Percentiles rank a stretch among this genome's conserved stretches.
Conservation (phyloP, 2,888 invertebrate genomes). For the Platerodrilus igneus region DNA sequence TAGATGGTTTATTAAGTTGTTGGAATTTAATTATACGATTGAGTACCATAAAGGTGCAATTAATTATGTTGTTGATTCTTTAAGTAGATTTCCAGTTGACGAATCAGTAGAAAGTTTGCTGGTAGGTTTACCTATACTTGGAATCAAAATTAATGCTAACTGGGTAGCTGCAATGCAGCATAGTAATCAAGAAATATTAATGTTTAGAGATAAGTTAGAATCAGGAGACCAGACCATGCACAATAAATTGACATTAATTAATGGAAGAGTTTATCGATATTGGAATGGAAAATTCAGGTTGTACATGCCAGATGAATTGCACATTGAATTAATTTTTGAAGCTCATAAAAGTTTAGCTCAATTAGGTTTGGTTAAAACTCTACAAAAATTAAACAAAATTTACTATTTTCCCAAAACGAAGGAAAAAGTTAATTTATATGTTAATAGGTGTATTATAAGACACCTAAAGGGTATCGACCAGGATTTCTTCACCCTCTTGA, state of each 20-base stretch:
- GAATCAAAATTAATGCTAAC: slow-evolving; percentile 7
- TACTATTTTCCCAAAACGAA: slow-evolving; percentile 36
- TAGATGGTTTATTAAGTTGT: slow-evolving; percentile 14
- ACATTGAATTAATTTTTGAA: slow-evolving; percentile 2
- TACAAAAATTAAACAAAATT: slow-evolving; percentile 20
- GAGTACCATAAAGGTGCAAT: slow-evolving; percentile 24
- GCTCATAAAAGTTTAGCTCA: no score
- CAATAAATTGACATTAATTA: slow-evolving; percentile 10
- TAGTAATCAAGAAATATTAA: slow-evolving; percentile 7
- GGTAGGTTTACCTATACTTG: slow-evolving; percentile 19
- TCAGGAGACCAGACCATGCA: slow-evolving; percentile 24
- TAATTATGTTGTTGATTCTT: slow-evolving; percentile 21
- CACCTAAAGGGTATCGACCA: slow-evolving; percentile 23
- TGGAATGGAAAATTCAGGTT: slow-evolving; percentile 14
- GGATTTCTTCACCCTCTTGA: slow-evolving; percentile 36
- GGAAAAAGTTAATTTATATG: slow-evolving; percentile 31
- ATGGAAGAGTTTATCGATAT: slow-evolving; percentile 20
- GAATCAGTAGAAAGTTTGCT: slow-evolving; percentile 13
- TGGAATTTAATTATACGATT: slow-evolving; percentile 24
- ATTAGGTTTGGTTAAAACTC: slow-evolving; percentile 35
- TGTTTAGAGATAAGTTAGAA: slow-evolving; percentile 9
- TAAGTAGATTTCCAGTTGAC: slow-evolving; percentile 27
- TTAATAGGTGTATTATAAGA: slow-evolving; percentile 33
- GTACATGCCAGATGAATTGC: slow-evolving; percentile 19
- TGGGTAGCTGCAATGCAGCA: slow-evolving; percentile 11